Evolutionary conservation across 2,888 invertebrate species (phyloP).

Genomic region (Octodonta nipae): DNA sequence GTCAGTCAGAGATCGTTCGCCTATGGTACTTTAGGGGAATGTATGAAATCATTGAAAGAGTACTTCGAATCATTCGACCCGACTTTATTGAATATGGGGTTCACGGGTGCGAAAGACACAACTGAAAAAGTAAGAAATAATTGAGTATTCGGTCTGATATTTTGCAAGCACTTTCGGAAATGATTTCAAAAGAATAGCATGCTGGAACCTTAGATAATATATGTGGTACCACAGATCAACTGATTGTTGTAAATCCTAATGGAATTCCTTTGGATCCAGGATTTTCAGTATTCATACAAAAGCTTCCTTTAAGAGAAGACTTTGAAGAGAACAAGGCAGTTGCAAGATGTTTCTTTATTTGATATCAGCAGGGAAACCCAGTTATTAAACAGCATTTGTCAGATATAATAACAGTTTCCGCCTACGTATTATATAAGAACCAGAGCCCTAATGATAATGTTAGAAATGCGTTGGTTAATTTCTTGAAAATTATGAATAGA

Average conservation of each 20-base stretch:
- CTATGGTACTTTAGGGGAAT: constrained; percentile 61
- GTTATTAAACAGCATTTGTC: constrained; percentile 41
- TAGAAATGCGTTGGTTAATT: constrained; percentile 38
- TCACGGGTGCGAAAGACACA: constrained; percentile 46
- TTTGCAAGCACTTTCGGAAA: constrained; percentile 50
- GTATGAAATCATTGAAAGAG: constrained; percentile 47
- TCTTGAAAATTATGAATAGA: constrained; percentile 42
- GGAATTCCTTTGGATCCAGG: constrained; percentile 55
- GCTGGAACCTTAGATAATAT: constrained; percentile 60
- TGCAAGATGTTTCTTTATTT: constrained; percentile 47
- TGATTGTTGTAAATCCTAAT: constrained; percentile 51
- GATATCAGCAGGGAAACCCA: constrained; percentile 49
- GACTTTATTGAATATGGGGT: constrained; percentile 48
- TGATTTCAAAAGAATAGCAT: constrained; percentile 51
- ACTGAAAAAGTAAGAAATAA: constrained; percentile 64
- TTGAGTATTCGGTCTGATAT: constrained; percentile 58
- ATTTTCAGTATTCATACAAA: constrained; percentile 54
- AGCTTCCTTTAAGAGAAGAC: constrained; percentile 61
- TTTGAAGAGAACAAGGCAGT: constrained; percentile 59
- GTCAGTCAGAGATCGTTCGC: constrained; percentile 56
- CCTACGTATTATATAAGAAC: constrained; percentile 44
- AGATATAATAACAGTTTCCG: constrained; percentile 41
- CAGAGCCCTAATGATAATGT: constrained; percentile 42
- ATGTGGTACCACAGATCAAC: constrained; percentile 60
- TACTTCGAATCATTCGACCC: constrained; percentile 44